Base-by-base conservation (phyloP, 2,113 vertebrate species). In the Chamaetylas fuelleborni region DNA sequence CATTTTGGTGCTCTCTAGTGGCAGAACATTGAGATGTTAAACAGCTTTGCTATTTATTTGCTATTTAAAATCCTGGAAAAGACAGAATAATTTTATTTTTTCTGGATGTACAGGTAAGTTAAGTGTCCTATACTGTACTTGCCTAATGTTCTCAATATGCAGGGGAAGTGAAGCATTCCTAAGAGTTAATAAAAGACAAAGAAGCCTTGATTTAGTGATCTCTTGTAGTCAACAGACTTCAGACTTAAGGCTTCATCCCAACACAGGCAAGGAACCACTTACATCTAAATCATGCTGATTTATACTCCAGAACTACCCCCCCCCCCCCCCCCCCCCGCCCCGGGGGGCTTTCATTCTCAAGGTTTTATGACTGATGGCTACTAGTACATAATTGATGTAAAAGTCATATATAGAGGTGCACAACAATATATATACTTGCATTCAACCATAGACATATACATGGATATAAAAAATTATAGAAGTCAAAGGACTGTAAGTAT, bases 1-100 rank as follows among this genome's bases (percentile, higher is more conserved):
- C 86, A 60, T 97, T 97, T 83, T 98, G 96, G 97, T 97, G 98
- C 98, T 80, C 98, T 98, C 98, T 98, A 97, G 98, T 97, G 98
- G 98, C 91, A 81, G 94, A 97, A 94, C 18, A 51, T 2, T 2
- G 69, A 93, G 87, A 81, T 25, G 22, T 71, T 16, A 16, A 42
- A 43, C 34, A 66, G n/a, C 11, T 36, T 28, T 61, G 42, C 10
- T 53, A 38, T 60, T 38, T 45, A 36, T 74, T 60, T 80, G 12
- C 6, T 71, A 47, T 45, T 77, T 48, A 12, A 84, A 74, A 60
- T 28, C 34, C 48, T 65, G 12, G 24, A 38, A 56, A 36, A 43
- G 2, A 54, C 19, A 61, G 9, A 34, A 23, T 22, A 23, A 3
- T 26, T 38, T 42, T 20, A 29, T 4, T 66, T 70, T 23, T 60